Evolutionary conservation across 2,888 invertebrate species (phyloP), one percentile per base, ranked within the genome.

Genomic region (Hesperia comma): DNA sequence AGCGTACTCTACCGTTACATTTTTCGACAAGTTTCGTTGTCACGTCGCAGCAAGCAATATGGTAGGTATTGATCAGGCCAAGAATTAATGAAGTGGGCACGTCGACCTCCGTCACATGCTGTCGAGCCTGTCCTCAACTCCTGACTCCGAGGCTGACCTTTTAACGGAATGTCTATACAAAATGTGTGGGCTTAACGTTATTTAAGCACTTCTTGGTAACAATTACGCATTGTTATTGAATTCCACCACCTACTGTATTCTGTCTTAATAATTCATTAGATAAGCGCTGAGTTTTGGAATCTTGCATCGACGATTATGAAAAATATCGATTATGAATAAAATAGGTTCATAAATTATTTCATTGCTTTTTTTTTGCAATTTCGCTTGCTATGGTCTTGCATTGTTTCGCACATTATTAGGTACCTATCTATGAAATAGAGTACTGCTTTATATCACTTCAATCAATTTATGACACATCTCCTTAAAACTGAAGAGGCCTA

Each of bases 31-130:
- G 19, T 66, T 53, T 60, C 60, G 61, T 61, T 49, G 68, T 70
- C 70, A 70, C 70, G 68, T 70, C 51, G 51, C 69, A 68, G 53
- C 72, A 69, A 66, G 74, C 74, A 76, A 74, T 76, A 79, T 75
- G 75, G 79, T 83, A 86, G 75, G 79, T 83, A 86, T 87, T 87
- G 87, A 88, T 86, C 87, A 85, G 78, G 70, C 87, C 82, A 86
- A 86, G 88, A 88, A 92, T 91, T 92, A 92, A 92, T 92, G 91
- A 92, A 92, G 88, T 87, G 86, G 84, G 81, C 85, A 85, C 78
- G 90, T 90, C 92, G 87, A 92, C 92, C 92, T 86, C 84, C 82
- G 90, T 92, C 91, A 90, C 84, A 74, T 76, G 77, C 75, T 75
- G 75, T 72, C 77, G 77, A 71, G 68, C 75, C 74, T 73, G 76